Percentiles rank a stretch among this genome's conserved stretches.
phyloP scores from a whole-genome alignment of 2,888 invertebrate species.

The Habroteleia sp. region DNA sequence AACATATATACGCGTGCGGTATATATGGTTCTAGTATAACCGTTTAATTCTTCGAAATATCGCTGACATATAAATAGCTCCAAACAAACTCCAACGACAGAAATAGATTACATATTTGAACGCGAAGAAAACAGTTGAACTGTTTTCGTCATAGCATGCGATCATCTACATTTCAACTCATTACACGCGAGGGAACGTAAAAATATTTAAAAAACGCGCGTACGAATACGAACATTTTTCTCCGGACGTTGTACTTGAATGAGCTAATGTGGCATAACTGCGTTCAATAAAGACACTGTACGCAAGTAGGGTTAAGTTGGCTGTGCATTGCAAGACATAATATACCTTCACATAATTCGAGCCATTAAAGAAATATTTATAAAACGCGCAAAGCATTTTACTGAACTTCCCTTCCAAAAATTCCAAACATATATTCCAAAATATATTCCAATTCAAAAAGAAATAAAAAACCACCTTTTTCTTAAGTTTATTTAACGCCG shows the following conservation, averaged over 20 bases:
- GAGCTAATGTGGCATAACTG: slow-evolving; percentile 27
- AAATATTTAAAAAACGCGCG: slow-evolving; percentile 15
- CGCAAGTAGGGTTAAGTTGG: no score
- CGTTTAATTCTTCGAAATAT: slow-evolving; percentile 13
- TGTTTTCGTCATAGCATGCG: slow-evolving; percentile 1
- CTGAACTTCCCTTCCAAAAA: no score
- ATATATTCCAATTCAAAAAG: no score
- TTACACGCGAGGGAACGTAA: slow-evolving; percentile 17
- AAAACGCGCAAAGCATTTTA: no score
- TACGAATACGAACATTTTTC: neutral
- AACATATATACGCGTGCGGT: no score
- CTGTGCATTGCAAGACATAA: no score
- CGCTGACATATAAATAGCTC: slow-evolving; percentile 3
- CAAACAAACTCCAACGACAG: slow-evolving; percentile 22
- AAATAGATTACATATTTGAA: slow-evolving; percentile 12
- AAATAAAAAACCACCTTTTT: no score
- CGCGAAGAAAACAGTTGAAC: neutral
- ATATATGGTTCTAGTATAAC: no score
- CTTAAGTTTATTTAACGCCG: no score
- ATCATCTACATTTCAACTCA: slow-evolving; percentile 6
- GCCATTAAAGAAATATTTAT: no score
- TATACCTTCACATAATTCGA: no score
- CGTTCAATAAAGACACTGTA: slow-evolving; percentile 34
- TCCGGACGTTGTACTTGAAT: slow-evolving; percentile 16
- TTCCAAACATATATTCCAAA: no score